These are phyloP conservation scores for Calameuta pallipes DNA, from an alignment of 2,888 invertebrate species.

Conservation along the genomic window DNA sequence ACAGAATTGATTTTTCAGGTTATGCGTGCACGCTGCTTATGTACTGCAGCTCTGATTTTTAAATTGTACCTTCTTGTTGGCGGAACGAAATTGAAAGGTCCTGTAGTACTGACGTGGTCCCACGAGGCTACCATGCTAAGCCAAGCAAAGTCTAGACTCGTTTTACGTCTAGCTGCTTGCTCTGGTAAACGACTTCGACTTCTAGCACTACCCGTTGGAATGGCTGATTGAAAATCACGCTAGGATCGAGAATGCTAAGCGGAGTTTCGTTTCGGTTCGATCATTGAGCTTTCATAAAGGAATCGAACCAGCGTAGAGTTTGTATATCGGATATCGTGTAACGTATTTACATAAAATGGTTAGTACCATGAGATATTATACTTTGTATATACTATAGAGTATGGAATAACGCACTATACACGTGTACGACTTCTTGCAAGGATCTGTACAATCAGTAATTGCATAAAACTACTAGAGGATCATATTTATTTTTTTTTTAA, in stretches of 20 bases:
- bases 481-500: background rate
- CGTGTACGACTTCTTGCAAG: background rate
- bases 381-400: background rate
- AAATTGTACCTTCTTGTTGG: background rate
- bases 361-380: background rate
- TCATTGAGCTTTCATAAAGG: background rate
- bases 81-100: background rate
- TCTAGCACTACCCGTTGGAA: background rate
- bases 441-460: background rate
- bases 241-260: background rate
- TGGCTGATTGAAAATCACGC: conserved; percentile 14
- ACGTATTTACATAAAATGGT: background rate
- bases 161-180: background rate
- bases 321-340: background rate
- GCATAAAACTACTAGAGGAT: background rate
- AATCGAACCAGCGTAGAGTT: background rate
- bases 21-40: background rate
- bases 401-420: background rate
- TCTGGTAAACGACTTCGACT: background rate
- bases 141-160: background rate
- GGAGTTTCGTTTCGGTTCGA: background rate
- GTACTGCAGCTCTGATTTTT: background rate
- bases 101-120: background rate
- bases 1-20: background rate
- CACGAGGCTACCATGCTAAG: background rate